These are phyloP conservation scores for Thereva unica DNA, from an alignment of 2,888 invertebrate genomes.

Conservation along the genomic window DNA sequence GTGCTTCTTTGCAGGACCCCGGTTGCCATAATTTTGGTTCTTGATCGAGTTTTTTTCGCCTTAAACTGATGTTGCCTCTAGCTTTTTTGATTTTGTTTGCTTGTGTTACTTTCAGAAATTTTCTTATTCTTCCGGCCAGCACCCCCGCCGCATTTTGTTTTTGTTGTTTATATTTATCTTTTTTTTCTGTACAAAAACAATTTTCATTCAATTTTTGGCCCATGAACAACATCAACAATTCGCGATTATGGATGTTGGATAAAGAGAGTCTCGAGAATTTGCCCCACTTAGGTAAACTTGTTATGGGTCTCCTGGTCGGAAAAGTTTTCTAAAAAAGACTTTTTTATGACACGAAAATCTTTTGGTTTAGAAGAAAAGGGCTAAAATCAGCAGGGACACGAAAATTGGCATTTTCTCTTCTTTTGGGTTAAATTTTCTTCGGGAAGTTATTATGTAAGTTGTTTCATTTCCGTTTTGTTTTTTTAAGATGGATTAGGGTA, in stretches of 20 bases:
- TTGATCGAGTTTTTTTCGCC: constrained; percentile 16
- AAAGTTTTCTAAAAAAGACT: constrained; percentile 28
- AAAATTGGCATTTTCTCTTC: background rate
- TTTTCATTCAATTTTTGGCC: constrained; percentile 34
- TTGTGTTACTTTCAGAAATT: background rate
- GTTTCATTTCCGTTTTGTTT: no score
- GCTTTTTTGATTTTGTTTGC: background rate
- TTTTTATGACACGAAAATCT: constrained; percentile 22
- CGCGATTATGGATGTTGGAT: constrained; percentile 31
- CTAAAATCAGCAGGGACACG: background rate
- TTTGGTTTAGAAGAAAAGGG: background rate
- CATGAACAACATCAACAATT: constrained; percentile 33
- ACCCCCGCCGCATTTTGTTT: background rate
- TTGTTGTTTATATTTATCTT: constrained; percentile 24
- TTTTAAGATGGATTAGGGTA: no score
- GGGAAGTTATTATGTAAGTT: background rate
- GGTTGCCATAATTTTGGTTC: constrained; percentile 23
- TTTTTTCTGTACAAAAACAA: constrained; percentile 17
- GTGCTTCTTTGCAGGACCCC: constrained; percentile 16
- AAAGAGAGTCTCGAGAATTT: constrained; percentile 23
- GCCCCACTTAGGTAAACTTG: constrained; percentile 30
- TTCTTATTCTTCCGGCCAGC: background rate
- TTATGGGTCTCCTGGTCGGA: constrained; percentile 21
- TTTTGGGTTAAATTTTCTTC: constrained; percentile 9
- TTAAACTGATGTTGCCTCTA: background rate